Percentiles rank a stretch among this genome's conserved stretches.
phyloP scores from a whole-genome alignment of 2,888 invertebrate species.

The Drosophila pegasa region DNA sequence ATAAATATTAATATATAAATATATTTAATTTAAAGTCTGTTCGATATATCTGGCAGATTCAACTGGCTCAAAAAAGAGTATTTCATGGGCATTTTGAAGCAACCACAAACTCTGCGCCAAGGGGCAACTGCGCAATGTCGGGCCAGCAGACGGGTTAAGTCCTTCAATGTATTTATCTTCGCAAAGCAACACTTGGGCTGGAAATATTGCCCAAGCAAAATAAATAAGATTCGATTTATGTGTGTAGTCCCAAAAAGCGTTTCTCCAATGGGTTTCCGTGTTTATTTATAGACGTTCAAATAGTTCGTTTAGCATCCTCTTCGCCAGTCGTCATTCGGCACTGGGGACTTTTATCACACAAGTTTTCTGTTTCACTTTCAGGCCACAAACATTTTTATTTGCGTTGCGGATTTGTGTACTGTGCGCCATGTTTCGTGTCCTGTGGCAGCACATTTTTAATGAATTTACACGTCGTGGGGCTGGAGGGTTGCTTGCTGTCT shows the following conservation, averaged over 20 bases:
- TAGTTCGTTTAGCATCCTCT: conserved; percentile 65
- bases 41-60: too few species aligned
- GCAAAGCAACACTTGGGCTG: conserved; percentile 65
- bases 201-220: conserved; percentile 73
- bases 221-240: conserved; percentile 81
- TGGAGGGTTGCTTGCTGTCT: conserved; percentile 11
- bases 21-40: not conserved
- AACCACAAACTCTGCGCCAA: conserved; percentile 57
- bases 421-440: conserved; percentile 53
- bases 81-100: conserved; percentile 35
- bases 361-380: conserved; percentile 53
- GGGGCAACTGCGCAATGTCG: conserved; percentile 28
- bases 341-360: conserved; percentile 59
- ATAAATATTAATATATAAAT: not conserved
- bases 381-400: conserved; percentile 74
- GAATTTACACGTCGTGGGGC: conserved; percentile 68
- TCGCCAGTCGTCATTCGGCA: conserved; percentile 12
- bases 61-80: conserved; percentile 31
- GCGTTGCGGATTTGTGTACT: conserved; percentile 73
- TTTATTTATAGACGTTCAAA: conserved; percentile 76
- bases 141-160: conserved; percentile 60
- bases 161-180: conserved; percentile 77
- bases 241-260: conserved; percentile 48
- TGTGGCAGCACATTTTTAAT: conserved; percentile 76
- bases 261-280: conserved; percentile 58